Evolutionary conservation across 2,888 invertebrate genomes (phyloP), one percentile per base, ranked within the genome.

Genomic region (Aelia acuminata): DNA sequence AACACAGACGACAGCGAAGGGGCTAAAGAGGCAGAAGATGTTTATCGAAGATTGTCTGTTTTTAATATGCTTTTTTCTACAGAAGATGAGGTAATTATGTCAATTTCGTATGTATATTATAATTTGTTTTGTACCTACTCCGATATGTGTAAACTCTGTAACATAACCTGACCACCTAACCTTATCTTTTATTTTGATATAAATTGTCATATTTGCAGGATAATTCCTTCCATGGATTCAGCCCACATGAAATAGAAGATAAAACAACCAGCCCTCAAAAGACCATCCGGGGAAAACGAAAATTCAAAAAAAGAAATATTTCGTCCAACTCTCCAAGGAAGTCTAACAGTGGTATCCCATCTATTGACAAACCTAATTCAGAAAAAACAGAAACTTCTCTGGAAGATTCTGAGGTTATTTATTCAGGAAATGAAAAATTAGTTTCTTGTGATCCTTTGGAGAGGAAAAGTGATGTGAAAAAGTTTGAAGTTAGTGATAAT

Each of bases 1-100:
- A 94, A 94, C 91, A 93, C 91, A 90, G 91, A 91, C 90, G 93
- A 93, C 92, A 92, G 92, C 91, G 93, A 93, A 91, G 92, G 92
- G 91, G 92, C 92, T 91, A 93, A 92, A 92, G 92, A 92, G 91
- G 92, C 93, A 91, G 92, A 93, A 92, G 93, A 93, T 91, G 93
- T 93, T 90, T 92, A 92, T 91, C 91, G 91, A 91, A 92, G 92
- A 91, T 92, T 93, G 91, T 92, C 92, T 91, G 91, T 92, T 91
- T 92, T 92, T 91, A 92, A 92, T 91, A 92, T 91, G 90, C 92
- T 92, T 91, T 92, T 92, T 90, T 92, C 92, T 91, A 92, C 92
- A 91, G 92, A 92, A 90, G 92, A 93, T 92, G 93, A 90, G 90
- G 90, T 90, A 57, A 49, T 90, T 88, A 48, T 8, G 13, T 1